These are phyloP conservation scores for Patella ulyssiponensis DNA, from an alignment of 2,888 invertebrate genomes.

Conservation along the genomic window DNA sequence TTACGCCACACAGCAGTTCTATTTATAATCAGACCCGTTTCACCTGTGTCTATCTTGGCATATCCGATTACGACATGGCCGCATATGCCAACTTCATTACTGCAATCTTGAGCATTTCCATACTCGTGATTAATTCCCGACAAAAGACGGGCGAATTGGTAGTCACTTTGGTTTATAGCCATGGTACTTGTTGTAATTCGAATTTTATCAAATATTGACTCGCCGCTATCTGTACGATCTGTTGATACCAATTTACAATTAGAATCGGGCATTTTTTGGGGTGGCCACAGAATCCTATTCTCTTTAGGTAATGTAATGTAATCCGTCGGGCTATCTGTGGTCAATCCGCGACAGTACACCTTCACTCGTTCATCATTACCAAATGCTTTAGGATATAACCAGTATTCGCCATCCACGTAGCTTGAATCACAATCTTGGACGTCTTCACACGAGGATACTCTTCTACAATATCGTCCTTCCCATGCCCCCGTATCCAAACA, in stretches of 20 bases:
- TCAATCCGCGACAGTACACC: background rate
- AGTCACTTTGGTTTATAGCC: background rate
- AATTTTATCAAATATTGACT: background rate
- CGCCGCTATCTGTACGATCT: background rate
- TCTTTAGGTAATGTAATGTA: background rate
- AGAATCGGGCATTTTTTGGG: background rate
- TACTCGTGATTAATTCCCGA: background rate
- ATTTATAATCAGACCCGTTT: background rate
- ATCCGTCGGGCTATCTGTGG: background rate
- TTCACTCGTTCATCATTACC: background rate
- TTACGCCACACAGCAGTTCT: background rate
- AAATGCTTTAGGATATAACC: background rate
- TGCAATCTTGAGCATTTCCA: background rate
- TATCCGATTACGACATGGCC: background rate
- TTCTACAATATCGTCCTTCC: background rate
- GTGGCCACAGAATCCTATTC: background rate
- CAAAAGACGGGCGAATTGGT: background rate
- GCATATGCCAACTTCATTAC: no score
- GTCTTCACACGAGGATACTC: background rate
- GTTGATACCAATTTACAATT: background rate
- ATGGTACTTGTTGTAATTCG: background rate
- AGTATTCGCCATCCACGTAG: conserved; percentile 1
- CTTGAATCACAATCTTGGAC: background rate
- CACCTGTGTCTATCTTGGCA: background rate
- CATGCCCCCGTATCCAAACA: background rate